Base-by-base conservation (phyloP, 1,140 invertebrate species). In the Drosophila athabasca region DNA sequence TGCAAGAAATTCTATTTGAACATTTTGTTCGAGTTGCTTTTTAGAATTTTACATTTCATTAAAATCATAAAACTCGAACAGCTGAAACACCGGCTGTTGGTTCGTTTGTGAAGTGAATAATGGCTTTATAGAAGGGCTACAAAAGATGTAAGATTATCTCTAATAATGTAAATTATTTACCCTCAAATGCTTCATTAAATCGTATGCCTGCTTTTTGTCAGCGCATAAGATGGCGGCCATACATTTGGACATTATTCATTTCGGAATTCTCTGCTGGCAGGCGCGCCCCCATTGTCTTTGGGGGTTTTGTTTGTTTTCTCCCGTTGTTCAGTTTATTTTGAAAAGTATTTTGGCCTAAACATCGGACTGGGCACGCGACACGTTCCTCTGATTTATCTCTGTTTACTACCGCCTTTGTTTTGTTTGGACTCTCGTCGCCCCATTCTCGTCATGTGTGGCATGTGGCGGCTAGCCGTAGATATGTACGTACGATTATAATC, bases 21-120 rank as follows among this genome's bases (percentile, higher is more conserved):
- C 53, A 51, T 46, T 46, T 77, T 87, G 24, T 39, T 71, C n/a
- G 48, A 54, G 61, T 62, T 67, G 48, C 19, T 43, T 19, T 69
- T 82, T 83, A 51, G 55, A 70, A 75, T 75, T 65, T 81, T 68
- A 75, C 82, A 81, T 71, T 69, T 71, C 82, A 81, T 78, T 69
- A 61, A 51, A 49, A 22, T 59, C 60, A 44, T 50, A 17, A 70
- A 68, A 54, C 11, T 9, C 19, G 69, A 79, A 76, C 82, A 85
- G 82, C 66, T 85, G 81, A 81, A 80, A 45, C 1, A 45, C 1
- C 44, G 35, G 45, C 35, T 60, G 9, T 54, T 52, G 22, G n/a
- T 26, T n/a, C 7, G 48, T 26, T 69, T 62, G 29, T 6, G 26
- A 55, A 24, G 54, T 15, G 50, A 60, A 69, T 35, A 58, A 39